Conservation (phyloP, 1,140 invertebrate species). For the Drosophila bocqueti region DNA sequence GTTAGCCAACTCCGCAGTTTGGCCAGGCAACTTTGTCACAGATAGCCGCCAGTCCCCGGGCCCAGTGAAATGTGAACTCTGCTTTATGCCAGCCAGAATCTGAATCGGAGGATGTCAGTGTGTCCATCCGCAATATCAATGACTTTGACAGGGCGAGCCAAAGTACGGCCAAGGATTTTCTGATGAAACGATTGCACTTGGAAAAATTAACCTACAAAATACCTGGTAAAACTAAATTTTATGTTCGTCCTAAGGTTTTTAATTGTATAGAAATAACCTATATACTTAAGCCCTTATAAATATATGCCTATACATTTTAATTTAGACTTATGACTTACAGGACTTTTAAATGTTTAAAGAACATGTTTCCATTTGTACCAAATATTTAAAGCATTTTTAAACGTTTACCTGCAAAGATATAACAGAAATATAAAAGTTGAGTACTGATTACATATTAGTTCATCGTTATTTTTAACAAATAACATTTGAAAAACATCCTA, state of each 20-base stretch:
- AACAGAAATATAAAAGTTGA: neutral
- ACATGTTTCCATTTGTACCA: neutral
- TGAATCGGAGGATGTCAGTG: slow-evolving; percentile 20
- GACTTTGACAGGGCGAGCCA: slow-evolving; percentile 36
- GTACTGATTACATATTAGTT: neutral
- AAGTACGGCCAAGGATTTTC: slow-evolving; percentile 30
- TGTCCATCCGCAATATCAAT: slow-evolving; percentile 59
- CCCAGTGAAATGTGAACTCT: slow-evolving; percentile 66
- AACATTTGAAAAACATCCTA: neutral
- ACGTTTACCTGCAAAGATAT: slow-evolving; percentile 21
- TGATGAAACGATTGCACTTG: slow-evolving; percentile 29
- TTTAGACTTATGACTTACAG: neutral
- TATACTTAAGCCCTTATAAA: no score
- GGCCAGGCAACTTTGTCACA: slow-evolving; percentile 41
- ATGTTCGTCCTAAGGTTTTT: no score
- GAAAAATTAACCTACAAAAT: neutral
- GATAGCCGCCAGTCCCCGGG: slow-evolving; percentile 23
- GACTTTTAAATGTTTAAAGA: neutral
- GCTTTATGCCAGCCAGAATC: slow-evolving; percentile 37
- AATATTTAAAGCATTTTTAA: no score
- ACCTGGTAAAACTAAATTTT: no score
- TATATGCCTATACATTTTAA: neutral
- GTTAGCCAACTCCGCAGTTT: slow-evolving; percentile 15
- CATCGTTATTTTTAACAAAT: neutral
- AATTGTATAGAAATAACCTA: no score